A percentile compares a stretch with the other conserved stretches of the same genome.
Evolutionary conservation across 2,113 vertebrate species (phyloP).

Genomic region (Phasianus colchicus): DNA sequence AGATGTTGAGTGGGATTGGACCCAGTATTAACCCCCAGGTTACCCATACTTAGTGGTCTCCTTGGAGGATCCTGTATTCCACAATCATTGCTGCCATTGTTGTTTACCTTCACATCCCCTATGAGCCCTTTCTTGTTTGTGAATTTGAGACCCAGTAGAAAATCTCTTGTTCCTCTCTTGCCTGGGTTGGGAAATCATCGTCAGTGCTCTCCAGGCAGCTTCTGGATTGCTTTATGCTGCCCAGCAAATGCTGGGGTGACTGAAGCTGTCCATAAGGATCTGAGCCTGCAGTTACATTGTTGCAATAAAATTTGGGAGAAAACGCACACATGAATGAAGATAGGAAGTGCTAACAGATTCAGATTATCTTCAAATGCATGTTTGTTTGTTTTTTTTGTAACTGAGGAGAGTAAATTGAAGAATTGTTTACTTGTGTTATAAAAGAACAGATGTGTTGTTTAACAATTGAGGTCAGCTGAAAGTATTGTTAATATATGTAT

Average conservation of each 20-base stretch:
- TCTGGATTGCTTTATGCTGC: background rate
- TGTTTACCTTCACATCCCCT: background rate
- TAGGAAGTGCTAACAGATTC: background rate
- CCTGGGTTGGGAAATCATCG: background rate
- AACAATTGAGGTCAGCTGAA: background rate
- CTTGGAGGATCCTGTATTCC: background rate
- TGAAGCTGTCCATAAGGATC: background rate
- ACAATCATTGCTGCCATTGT: background rate
- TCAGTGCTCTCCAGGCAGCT: background rate
- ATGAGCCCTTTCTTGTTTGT: background rate
- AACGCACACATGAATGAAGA: background rate
- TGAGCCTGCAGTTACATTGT: background rate
- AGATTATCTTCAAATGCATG: background rate
- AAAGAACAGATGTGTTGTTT: background rate
- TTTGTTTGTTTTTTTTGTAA: background rate
- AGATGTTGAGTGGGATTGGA: background rate
- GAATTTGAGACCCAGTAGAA: background rate
- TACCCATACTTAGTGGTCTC: background rate
- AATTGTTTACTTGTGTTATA: rapidly evolving
- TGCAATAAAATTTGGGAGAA: background rate
- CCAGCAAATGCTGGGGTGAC: background rate
- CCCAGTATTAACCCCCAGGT: background rate
- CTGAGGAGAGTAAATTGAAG: background rate
- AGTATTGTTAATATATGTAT: background rate
- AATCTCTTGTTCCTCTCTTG: background rate